Conservation (phyloP, 2,888 invertebrate genomes). For the Eristalis arbustorum region DNA sequence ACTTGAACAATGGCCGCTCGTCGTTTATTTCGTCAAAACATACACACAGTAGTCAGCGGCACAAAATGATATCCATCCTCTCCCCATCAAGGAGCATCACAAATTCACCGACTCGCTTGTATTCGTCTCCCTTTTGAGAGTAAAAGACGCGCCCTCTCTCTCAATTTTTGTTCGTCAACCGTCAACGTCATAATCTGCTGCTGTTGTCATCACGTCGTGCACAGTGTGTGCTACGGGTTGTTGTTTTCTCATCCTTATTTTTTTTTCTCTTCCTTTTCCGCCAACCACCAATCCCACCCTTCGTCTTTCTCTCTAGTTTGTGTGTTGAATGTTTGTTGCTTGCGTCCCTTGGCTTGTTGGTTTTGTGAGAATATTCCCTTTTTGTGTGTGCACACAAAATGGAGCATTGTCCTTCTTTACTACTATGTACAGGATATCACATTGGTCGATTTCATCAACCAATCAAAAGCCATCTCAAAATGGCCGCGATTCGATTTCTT, state of each 20-base stretch:
- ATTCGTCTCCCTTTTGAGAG: conserved; percentile 43
- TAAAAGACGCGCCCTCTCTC: conserved; percentile 58
- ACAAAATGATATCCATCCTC: conserved; percentile 52
- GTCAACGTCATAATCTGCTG: conserved; percentile 28
- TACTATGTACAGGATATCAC: conserved; percentile 77
- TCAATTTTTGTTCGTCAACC: conserved; percentile 40
- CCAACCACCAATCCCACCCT: neutral
- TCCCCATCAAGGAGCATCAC: conserved; percentile 55
- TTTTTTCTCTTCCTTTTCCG: neutral
- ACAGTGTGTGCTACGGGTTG: conserved; percentile 20
- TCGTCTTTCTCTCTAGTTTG: conserved; percentile 11
- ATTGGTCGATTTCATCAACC: conserved; percentile 80
- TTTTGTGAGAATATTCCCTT: conserved; percentile 45
- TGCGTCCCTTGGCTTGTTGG: conserved; percentile 54
- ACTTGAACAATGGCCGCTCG: conserved; percentile 63
- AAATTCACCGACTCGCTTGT: conserved; percentile 47
- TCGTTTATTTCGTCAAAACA: conserved; percentile 62
- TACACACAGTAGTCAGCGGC: conserved; percentile 29
- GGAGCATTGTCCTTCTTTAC: conserved; percentile 77
- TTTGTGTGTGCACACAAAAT: conserved; percentile 75
- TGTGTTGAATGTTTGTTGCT: conserved; percentile 54
- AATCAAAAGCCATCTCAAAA: conserved; percentile 80
- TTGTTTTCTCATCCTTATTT: conserved; percentile 21
- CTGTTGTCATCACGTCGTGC: conserved; percentile 35
- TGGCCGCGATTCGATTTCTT: conserved; percentile 77